Conservation (phyloP, 2,113 vertebrate species). For the Neotragus pygmaeus region DNA sequence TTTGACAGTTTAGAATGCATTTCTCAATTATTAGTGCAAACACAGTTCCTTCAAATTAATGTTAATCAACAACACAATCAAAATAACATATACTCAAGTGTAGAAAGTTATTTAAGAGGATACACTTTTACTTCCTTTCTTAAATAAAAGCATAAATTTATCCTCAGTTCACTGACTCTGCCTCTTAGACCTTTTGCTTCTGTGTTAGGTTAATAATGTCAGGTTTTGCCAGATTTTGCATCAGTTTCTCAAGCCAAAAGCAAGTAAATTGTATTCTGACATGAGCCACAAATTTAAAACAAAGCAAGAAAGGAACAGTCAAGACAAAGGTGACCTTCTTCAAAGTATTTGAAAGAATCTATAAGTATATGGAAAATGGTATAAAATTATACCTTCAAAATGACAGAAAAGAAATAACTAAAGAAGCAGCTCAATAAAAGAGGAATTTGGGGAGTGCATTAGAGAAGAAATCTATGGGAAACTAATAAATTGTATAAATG, state of each 20-base stretch:
- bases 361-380: conserved; percentile 49
- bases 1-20: neutral
- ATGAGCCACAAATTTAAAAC: conserved; percentile 76
- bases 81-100: conserved; percentile 18
- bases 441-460: neutral
- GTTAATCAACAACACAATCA: neutral
- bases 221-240: conserved; percentile 73
- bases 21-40: conserved; percentile 11
- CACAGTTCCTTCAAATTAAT: conserved; percentile 30
- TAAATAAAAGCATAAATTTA: conserved; percentile 77
- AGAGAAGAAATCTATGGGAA: neutral
- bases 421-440: conserved; percentile 25
- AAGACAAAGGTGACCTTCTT: conserved; percentile 50
- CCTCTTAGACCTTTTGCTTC: conserved; percentile 74
- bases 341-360: conserved; percentile 13
- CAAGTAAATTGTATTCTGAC: conserved; percentile 73
- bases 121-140: conserved; percentile 38
- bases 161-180: conserved; percentile 66
- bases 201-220: conserved; percentile 57
- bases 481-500: neutral
- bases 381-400: conserved; percentile 53
- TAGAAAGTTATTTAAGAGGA: conserved; percentile 61
- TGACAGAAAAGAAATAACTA: conserved; percentile 56
- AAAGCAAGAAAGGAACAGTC: conserved; percentile 61
- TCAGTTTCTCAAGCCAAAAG: conserved; percentile 73